Percentiles rank a stretch among this genome's conserved stretches.
Conservation (phyloP, 2,113 vertebrate genomes). For the Erinaceus europaeus region DNA sequence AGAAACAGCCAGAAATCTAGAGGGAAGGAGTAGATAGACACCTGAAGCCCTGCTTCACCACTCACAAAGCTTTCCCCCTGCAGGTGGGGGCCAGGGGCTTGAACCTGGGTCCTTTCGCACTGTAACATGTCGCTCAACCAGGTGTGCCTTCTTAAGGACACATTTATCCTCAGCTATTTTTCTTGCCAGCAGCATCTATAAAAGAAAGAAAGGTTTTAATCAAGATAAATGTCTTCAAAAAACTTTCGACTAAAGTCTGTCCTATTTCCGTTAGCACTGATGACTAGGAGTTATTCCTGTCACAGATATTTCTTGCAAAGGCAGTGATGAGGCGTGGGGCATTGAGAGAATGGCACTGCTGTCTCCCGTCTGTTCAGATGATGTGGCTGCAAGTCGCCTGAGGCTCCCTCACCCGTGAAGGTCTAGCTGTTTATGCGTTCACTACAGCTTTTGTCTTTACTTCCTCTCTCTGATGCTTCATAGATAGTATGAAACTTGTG, state of each 20-base stretch:
- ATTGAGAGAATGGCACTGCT: no score
- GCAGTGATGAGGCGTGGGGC: neutral
- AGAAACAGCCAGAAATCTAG: no score
- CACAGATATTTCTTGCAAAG: constrained; percentile 21
- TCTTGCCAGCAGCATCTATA: neutral
- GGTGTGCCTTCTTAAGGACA: neutral
- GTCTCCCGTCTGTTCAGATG: neutral
- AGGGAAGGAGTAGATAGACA: no score
- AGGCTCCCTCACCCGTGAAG: neutral
- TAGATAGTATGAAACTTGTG: neutral
- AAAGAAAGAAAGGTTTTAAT: constrained; percentile 23
- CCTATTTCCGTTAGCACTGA: neutral
- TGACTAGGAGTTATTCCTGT: neutral
- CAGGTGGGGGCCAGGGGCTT: no score
- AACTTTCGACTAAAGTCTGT: neutral
- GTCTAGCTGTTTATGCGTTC: neutral
- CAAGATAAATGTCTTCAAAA: neutral
- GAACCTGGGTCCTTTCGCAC: no score
- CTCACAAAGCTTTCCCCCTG: no score
- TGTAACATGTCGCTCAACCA: no score
- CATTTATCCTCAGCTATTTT: neutral
- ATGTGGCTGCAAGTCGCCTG: neutral
- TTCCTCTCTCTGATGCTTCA: neutral
- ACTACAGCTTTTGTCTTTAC: neutral
- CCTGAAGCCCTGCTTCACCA: no score